phyloP scores from a whole-genome alignment of 2,113 vertebrate genomes.

The Mus spicilegus region DNA sequence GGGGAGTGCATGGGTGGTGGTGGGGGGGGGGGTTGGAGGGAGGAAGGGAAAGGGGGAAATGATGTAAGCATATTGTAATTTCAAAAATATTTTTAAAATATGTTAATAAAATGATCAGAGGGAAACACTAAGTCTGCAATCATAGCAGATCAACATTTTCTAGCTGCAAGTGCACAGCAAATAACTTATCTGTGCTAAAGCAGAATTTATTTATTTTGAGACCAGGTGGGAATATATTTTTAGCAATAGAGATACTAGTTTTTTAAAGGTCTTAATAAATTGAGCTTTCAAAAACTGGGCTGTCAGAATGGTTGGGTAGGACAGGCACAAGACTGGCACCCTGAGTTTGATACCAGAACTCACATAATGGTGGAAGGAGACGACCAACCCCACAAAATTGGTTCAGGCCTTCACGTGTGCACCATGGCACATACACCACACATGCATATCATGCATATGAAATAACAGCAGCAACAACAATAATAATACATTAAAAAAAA shows the following conservation, averaged over 20 bases:
- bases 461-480: not conserved
- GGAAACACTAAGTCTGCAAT: not conserved
- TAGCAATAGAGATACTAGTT: not conserved
- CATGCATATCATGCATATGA: fast-evolving
- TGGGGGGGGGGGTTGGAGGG: no score
- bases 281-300: not conserved
- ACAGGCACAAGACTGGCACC: not conserved
- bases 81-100: not conserved
- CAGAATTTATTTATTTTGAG: not conserved
- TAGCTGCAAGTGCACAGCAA: not conserved
- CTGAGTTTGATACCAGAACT: not conserved
- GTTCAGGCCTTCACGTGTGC: not conserved
- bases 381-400: not conserved
- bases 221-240: not conserved
- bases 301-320: not conserved
- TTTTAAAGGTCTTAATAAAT: not conserved
- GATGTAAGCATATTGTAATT: no score
- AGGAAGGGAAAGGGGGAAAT: no score
- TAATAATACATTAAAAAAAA: not conserved
- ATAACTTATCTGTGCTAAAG: not conserved
- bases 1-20: no score
- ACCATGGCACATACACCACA: not conserved
- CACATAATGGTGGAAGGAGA: not conserved
- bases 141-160: not conserved
- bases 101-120: not conserved